phyloP scores from a whole-genome alignment of 2,113 vertebrate genomes.

The Centropus bengalensis region DNA sequence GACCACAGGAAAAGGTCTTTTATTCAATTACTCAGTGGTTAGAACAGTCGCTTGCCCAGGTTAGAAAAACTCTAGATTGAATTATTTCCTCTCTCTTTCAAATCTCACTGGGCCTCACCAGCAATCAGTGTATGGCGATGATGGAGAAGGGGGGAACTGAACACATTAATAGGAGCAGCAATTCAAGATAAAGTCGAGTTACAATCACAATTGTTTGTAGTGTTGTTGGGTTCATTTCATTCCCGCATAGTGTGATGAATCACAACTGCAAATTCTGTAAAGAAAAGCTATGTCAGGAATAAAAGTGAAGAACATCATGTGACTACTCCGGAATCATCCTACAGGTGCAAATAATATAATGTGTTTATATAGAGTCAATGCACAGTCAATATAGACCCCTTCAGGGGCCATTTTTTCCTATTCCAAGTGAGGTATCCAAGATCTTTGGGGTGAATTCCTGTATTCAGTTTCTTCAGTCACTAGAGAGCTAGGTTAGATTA shows the following conservation, averaged over 20 bases:
- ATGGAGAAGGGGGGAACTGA: not conserved
- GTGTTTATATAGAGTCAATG: not conserved
- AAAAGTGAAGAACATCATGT: not conserved
- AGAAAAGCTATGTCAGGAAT: not conserved
- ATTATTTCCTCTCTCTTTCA: not conserved
- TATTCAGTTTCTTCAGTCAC: not conserved
- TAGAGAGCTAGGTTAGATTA: not conserved
- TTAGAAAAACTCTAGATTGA: not conserved
- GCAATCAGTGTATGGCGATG: not conserved
- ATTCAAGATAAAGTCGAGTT: accelerated
- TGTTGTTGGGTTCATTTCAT: too few species aligned
- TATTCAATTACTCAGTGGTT: not conserved
- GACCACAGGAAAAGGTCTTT: not conserved
- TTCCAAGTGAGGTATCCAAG: not conserved
- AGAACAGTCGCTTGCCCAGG: not conserved
- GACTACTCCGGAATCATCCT: not conserved
- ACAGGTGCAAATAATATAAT: not conserved
- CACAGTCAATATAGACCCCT: not conserved
- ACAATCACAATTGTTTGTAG: not conserved
- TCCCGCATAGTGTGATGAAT: not conserved
- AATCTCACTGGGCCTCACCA: not conserved
- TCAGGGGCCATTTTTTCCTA: not conserved
- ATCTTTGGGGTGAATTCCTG: not conserved
- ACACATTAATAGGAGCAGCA: not conserved
- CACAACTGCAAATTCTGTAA: not conserved